These are phyloP conservation scores for Xanthorhoe designata DNA, from an alignment of 2,888 invertebrate genomes.

Conservation along the genomic window DNA sequence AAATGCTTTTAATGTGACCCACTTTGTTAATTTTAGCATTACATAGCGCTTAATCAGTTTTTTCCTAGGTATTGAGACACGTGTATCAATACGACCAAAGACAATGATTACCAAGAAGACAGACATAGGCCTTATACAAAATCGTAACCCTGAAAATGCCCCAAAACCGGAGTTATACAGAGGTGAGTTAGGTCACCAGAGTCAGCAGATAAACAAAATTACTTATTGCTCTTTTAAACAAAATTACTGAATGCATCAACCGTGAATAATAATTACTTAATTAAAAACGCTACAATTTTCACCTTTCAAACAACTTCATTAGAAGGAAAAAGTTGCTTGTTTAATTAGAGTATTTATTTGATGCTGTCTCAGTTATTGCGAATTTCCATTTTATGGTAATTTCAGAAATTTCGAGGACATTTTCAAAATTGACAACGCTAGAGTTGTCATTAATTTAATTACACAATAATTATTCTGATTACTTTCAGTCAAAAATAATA, in stretches of 20 bases:
- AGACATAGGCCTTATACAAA: no score
- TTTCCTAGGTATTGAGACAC: no score
- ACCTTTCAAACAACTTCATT: constrained; percentile 18
- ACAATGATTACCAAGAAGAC: no score
- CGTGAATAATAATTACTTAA: constrained; percentile 14
- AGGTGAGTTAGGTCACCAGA: no score
- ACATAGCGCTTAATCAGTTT: constrained; percentile 1
- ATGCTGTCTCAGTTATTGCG: constrained; percentile 11
- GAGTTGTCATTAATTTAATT: background rate
- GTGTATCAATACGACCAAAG: no score
- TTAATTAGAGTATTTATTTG: constrained; percentile 27
- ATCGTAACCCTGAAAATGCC: no score
- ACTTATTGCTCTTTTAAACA: no score
- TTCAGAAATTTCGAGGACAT: background rate
- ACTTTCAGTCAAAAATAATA: background rate
- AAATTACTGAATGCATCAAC: no score
- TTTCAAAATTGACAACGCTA: background rate
- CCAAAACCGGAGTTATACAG: no score
- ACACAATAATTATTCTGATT: background rate
- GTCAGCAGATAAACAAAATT: no score
- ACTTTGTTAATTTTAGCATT: background rate
- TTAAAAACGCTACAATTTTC: constrained; percentile 21
- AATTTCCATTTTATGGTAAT: constrained; percentile 3
- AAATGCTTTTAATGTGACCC: background rate
- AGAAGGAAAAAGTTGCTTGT: constrained; percentile 23